Conservation (phyloP, 2,113 vertebrate genomes). For the Shinisaurus crocodilurus region DNA sequence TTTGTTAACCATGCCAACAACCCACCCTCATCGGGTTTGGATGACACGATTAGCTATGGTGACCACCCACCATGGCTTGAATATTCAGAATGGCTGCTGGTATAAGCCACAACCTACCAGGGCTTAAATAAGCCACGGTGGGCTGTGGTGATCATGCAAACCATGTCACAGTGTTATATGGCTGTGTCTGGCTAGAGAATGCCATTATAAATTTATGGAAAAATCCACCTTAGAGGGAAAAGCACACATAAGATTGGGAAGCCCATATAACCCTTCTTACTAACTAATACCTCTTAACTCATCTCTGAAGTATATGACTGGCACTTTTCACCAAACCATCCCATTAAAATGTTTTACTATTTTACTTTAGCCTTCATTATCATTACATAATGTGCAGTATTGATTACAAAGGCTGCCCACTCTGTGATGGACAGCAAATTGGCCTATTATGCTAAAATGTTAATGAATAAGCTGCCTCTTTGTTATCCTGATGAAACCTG, state of each 20-base stretch:
- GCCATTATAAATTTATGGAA: background rate
- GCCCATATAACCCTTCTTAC: background rate
- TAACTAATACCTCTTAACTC: background rate
- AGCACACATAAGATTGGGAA: background rate
- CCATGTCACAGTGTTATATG: background rate
- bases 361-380: conserved; percentile 72
- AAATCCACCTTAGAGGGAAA: background rate
- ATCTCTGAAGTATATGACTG: conserved; percentile 61
- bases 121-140: no score
- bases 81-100: no score
- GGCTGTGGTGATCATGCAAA: no score
- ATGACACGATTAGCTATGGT: no score
- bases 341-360: conserved; percentile 71
- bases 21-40: no score
- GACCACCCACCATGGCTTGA: no score
- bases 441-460: conserved; percentile 69
- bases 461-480: conserved; percentile 51
- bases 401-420: conserved; percentile 71
- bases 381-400: conserved; percentile 71
- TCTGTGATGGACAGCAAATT: conserved; percentile 63
- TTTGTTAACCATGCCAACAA: no score
- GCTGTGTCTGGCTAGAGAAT: background rate
- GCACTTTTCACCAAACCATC: conserved; percentile 65
- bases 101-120: no score
- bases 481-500: conserved; percentile 17